Evolutionary conservation across 2,797 vertebrate genomes (phyloP).

Genomic region (Sebastes variabilis): DNA sequence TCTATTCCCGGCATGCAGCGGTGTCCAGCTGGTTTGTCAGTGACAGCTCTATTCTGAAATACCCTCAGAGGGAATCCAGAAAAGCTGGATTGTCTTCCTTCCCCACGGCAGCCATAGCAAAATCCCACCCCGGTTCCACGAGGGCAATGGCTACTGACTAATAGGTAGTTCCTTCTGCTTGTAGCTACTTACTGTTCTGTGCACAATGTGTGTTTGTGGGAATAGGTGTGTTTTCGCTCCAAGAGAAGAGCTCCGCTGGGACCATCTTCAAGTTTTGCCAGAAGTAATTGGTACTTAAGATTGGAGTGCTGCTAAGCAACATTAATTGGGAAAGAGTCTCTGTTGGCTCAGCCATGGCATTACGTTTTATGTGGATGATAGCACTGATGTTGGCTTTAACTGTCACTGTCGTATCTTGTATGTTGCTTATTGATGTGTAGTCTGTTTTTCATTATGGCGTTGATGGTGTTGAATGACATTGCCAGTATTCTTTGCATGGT

Average conservation of each 20-base stretch:
- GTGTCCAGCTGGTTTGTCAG: constrained; percentile 49
- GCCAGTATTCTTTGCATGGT: neutral
- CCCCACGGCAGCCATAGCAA: constrained; percentile 1
- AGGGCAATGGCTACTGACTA: constrained; percentile 24
- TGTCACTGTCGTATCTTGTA: neutral
- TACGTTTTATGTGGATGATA: constrained; percentile 6
- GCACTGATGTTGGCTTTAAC: neutral
- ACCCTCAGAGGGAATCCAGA: constrained; percentile 29
- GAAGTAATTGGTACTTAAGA: constrained; percentile 52
- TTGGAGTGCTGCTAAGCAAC: constrained; percentile 47
- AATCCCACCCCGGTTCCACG: constrained; percentile 4
- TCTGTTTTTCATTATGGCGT: neutral
- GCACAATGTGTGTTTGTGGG: constrained; percentile 18
- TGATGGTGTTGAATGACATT: neutral
- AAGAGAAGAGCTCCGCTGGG: constrained; percentile 24
- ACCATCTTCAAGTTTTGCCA: constrained; percentile 38
- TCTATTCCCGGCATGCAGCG: constrained; percentile 32
- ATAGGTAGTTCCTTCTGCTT: constrained; percentile 17
- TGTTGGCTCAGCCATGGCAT: constrained; percentile 26
- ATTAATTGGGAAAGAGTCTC: constrained; percentile 46
- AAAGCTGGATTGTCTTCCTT: constrained; percentile 3
- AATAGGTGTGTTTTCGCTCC: constrained; percentile 35
- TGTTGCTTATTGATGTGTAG: neutral
- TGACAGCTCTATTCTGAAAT: constrained; percentile 56
- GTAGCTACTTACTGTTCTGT: constrained; percentile 15